Evolutionary conservation across 2,113 vertebrate species (phyloP), one percentile per base, ranked within the genome.

Genomic region (Laterallus jamaicensis): DNA sequence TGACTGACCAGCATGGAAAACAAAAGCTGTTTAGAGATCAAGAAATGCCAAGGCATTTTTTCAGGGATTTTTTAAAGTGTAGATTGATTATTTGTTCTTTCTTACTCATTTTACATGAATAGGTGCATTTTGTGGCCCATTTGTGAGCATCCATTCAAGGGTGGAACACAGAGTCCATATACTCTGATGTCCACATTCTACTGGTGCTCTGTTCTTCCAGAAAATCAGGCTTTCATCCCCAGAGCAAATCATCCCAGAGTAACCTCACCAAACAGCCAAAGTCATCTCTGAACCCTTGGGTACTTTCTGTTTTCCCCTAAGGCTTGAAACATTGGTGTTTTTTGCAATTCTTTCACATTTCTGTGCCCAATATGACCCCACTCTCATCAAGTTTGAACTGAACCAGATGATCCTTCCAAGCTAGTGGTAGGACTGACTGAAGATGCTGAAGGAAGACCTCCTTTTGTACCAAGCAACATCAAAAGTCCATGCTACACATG

Each of bases 401-500:
- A 80, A 79, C 7, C 29, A 82, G 25, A 21, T 50, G 49, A 75
- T 22, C 58, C 40, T 88, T 68, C 44, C 49, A 76, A 54, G 7
- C 22, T 18, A 42, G 26, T 12, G 17, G 44, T 39, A 80, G 79
- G 79, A 62, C 16, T 66, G 71, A 69, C 39, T 47, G 56, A 29
- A 91, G 29, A 16, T 75, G 54, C 58, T 80, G 66, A 93, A 83
- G 39, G 21, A 37, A 39, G n/a, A 82, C n/a, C 28, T 75, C 22
- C 56, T 82, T 82, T 70, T 60, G 20, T 28, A 40, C 44, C 29
- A 55, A 62, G 28, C 37, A 67, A 37, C 13, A 54, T 6, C 50
- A 64, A 10, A 47, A 69, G 14, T 66, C 55, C 49, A 15, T 62
- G 12, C 56, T 85, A 59, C 39, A 31, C 12, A 6, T 0, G 0